Evolutionary conservation across 2,797 vertebrate genomes (phyloP).

Genomic region (Chaenodraco wilsoni): DNA sequence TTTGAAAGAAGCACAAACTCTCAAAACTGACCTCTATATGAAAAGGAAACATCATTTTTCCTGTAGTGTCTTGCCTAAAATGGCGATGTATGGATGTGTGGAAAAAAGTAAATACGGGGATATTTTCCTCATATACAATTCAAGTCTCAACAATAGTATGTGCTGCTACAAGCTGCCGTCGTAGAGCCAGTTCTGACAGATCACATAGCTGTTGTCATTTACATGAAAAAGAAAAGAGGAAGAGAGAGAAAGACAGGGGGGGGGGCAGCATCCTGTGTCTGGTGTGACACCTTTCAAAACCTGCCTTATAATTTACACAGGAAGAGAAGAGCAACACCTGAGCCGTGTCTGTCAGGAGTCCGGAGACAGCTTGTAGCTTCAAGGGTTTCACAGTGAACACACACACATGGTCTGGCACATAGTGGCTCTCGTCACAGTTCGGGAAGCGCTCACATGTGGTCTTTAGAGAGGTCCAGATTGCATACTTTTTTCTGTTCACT

Average conservation of each 20-base stretch:
- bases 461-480: slow-evolving; percentile 6
- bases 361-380: slow-evolving; percentile 48
- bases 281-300: slow-evolving; percentile 52
- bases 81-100: not conserved
- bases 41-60: not conserved
- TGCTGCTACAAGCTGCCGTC: not conserved
- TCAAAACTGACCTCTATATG: not conserved
- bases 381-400: slow-evolving; percentile 31
- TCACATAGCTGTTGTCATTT: slow-evolving; percentile 7
- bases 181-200: slow-evolving; percentile 9
- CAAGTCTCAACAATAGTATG: not conserved
- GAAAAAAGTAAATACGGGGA: fast-evolving
- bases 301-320: slow-evolving; percentile 56
- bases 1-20: not conserved
- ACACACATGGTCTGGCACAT: not conserved
- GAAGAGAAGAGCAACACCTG: slow-evolving; percentile 53
- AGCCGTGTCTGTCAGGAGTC: slow-evolving; percentile 47
- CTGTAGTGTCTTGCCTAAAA: not conserved
- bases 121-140: not conserved
- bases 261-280: slow-evolving; percentile 42
- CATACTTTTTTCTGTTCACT: not conserved
- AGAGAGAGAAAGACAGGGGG: not conserved
- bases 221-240: slow-evolving; percentile 13
- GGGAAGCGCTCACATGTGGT: not conserved
- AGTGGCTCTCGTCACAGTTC: not conserved